Base-by-base conservation (phyloP, 2,888 invertebrate species). In the Pterostichus madidus region DNA sequence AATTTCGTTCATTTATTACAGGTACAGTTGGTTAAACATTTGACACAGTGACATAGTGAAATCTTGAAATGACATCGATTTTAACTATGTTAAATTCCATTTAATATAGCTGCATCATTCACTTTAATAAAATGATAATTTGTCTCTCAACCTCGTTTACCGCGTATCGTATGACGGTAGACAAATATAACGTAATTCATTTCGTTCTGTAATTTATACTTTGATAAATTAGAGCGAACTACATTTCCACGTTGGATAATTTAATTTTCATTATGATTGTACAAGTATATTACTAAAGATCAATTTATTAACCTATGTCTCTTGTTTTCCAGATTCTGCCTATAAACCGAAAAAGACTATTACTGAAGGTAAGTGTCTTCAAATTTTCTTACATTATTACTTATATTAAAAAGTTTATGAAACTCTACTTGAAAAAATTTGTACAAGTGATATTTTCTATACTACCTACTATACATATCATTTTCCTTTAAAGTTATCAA, bases 321-420 rank as follows among this genome's bases (percentile, higher is more conserved):
- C 84, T 85, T 84, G 84, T 85, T 83, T 89, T 89, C 82, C 88
- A 90, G 90, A 89, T 87, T 87, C 89, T 85, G 87, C 89, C 84
- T 89, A 88, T 85, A 89, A 89, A 83, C 89, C 89, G 15, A 86
- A 88, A 84, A 88, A 88, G 79, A 86, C 88, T 79, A 86, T 88
- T 83, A 85, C 87, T 71, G 89, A 89, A 86, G 90, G 90, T 90
- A 87, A 89, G 89, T 86, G n/a, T 5, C n/a, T 39, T 39, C 71
- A 39, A 73, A 73, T 73, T 73, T 73, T 73, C 17, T 73, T n/a
- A 44, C 44, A 73, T 44, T 73, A 15, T 73, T 46, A 73, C 17
- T 73, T 68, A 7, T 68, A 68, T 44, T 44, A 68, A n/a, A 68
- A 68, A 7, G n/a, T 68, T 68, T 13, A 39, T 5, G 35, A 35